Conservation (phyloP, 2,888 invertebrate genomes). For the Buathra laborator region DNA sequence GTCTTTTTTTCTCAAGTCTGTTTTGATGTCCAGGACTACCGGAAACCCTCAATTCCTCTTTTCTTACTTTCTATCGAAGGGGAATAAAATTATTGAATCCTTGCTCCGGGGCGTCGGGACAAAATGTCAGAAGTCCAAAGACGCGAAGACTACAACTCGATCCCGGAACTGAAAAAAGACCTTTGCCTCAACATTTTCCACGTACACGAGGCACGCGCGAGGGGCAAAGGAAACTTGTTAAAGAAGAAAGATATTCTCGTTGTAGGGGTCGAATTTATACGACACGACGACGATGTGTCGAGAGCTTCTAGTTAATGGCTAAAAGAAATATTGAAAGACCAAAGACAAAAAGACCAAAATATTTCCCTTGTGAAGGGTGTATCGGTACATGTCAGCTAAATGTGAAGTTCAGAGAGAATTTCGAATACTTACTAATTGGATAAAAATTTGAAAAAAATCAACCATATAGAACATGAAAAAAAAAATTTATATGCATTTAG, state of each 20-base stretch:
- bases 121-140: constrained; percentile 35
- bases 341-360: no score
- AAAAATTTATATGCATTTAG: no score
- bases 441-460: no score
- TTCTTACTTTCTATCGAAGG: constrained; percentile 32
- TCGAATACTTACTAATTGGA: no score
- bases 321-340: no score
- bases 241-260: constrained; percentile 27
- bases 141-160: neutral
- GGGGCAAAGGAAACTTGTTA: constrained; percentile 25
- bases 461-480: no score
- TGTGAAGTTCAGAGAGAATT: no score
- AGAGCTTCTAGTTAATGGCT: neutral
- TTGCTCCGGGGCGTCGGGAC: constrained; percentile 33
- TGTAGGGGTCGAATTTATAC: constrained; percentile 33
- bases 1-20: constrained; percentile 27
- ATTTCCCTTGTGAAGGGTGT: no score
- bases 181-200: constrained; percentile 4
- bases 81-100: constrained; percentile 16
- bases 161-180: neutral
- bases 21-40: constrained; percentile 23
- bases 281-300: constrained; percentile 20
- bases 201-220: neutral
- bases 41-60: constrained; percentile 4
- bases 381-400: no score